phyloP scores from a whole-genome alignment of 2,888 invertebrate genomes.

The Chydorus sphaericus region DNA sequence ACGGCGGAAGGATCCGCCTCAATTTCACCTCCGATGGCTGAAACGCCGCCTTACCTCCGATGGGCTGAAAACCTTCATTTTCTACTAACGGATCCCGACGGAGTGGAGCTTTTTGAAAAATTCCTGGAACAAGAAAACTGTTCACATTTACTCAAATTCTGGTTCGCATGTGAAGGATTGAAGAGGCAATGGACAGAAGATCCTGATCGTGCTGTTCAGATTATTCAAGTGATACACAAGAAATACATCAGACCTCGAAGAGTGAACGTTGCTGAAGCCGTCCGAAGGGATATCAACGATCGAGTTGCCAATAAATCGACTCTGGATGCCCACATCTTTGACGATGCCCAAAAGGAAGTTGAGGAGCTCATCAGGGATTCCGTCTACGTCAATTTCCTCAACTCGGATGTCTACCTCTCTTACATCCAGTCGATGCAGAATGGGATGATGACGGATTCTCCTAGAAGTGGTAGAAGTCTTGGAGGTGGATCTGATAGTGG shows the following conservation, averaged over 20 bases:
- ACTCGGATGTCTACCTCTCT: conserved; percentile 74
- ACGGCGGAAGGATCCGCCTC: conserved; percentile 37
- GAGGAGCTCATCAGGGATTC: conserved; percentile 71
- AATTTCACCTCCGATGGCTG: conserved; percentile 28
- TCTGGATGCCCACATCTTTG: conserved; percentile 65
- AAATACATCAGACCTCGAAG: conserved; percentile 54
- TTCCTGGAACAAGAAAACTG: conserved; percentile 26
- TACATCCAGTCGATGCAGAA: conserved; percentile 25
- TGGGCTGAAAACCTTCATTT: conserved; percentile 78
- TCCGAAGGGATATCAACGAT: conserved; percentile 59
- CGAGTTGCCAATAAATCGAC: conserved; percentile 43
- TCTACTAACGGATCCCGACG: conserved; percentile 75
- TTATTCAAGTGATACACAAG: conserved; percentile 50
- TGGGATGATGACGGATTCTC: conserved; percentile 14
- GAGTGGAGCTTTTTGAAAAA: conserved; percentile 65
- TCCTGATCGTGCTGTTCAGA: conserved; percentile 50
- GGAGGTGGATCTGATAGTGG: background rate
- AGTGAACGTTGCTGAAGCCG: conserved; percentile 66
- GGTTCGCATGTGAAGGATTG: conserved; percentile 78
- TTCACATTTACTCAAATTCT: conserved; percentile 72
- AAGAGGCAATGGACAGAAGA: conserved; percentile 44
- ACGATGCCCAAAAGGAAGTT: conserved; percentile 65
- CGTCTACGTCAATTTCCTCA: conserved; percentile 81
- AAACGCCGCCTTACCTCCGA: conserved; percentile 56
- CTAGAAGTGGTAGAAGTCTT: conserved; percentile 10